Conservation (phyloP, 1,140 invertebrate genomes). For the Cotesia glomerata region DNA sequence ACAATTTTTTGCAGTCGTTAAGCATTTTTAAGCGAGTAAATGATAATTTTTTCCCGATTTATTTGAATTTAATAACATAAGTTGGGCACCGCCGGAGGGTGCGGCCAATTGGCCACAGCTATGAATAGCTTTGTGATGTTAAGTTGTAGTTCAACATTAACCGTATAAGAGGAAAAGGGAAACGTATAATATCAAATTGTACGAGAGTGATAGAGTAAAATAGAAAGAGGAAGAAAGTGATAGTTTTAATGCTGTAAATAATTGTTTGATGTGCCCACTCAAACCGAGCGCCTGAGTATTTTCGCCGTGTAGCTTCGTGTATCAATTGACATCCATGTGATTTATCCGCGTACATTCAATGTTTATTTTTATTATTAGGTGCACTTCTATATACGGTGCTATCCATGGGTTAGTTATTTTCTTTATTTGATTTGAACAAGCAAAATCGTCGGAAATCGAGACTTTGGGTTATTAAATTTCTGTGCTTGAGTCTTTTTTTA, state of each 20-base stretch:
- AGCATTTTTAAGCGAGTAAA: not conserved
- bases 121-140: constrained; percentile 41
- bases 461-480: no score
- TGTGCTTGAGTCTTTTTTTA: no score
- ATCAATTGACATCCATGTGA: no score
- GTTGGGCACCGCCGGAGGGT: constrained; percentile 37
- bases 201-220: not conserved
- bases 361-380: no score
- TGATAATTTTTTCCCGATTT: not conserved
- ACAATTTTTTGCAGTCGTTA: not conserved
- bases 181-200: not conserved
- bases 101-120: constrained; percentile 38
- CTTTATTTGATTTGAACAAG: no score
- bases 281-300: no score
- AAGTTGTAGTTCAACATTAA: not conserved
- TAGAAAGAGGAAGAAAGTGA: not conserved
- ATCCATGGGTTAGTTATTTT: no score
- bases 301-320: no score
- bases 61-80: not conserved
- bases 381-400: no score
- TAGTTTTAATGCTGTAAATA: not conserved
- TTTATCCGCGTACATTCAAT: no score
- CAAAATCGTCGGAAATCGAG: no score
- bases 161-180: not conserved
- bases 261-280: no score